Evolutionary conservation across 2,888 invertebrate genomes (phyloP).

Genomic region (Papilio gigon): DNA sequence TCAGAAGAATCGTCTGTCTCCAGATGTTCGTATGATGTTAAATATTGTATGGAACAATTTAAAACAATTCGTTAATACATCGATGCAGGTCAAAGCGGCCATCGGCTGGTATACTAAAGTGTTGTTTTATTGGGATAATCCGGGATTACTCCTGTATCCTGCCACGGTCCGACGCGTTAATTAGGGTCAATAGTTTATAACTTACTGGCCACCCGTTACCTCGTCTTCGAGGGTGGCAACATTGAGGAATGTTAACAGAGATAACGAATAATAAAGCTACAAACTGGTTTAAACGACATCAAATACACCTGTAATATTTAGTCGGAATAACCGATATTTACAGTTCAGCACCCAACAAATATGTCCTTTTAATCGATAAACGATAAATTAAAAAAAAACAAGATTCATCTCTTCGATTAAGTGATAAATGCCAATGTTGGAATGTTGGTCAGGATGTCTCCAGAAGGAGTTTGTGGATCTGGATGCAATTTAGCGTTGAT

Average conservation of each 20-base stretch:
- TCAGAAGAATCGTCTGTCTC: no score
- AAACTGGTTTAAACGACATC: background rate
- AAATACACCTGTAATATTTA: background rate
- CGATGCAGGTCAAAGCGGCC: constrained; percentile 31
- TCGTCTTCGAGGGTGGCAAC: constrained; percentile 49
- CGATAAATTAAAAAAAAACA: background rate
- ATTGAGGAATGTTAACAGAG: constrained; percentile 20
- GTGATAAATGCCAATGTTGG: no score
- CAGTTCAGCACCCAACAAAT: no score
- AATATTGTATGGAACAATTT: no score
- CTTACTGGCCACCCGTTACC: constrained; percentile 52
- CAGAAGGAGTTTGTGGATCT: no score
- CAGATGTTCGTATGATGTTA: no score
- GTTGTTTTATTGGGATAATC: constrained; percentile 80
- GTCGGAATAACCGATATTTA: background rate
- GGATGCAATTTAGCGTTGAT: no score
- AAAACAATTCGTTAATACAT: constrained; percentile 39
- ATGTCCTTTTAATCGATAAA: background rate
- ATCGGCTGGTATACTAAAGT: constrained; percentile 62
- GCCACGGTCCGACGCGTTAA: constrained; percentile 74
- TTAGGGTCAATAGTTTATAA: constrained; percentile 73
- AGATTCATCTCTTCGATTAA: no score
- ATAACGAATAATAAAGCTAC: constrained; percentile 1
- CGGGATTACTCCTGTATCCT: constrained; percentile 73
- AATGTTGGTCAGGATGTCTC: no score